phyloP scores from a whole-genome alignment of 1,140 invertebrate species.

The Heliconius eleuchia region DNA sequence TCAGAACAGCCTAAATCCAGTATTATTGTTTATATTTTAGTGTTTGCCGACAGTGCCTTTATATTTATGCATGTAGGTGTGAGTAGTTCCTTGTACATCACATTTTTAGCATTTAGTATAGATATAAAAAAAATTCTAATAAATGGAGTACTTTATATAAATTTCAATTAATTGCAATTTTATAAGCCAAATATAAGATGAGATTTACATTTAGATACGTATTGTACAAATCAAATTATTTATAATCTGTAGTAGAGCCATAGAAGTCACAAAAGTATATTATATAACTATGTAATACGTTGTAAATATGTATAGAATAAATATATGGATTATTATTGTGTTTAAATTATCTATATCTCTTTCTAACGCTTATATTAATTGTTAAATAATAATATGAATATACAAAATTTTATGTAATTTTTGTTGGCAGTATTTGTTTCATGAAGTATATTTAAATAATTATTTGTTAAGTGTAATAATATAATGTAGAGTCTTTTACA shows the following conservation, averaged over 20 bases:
- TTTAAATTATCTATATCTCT: constrained; percentile 11
- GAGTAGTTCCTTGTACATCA: constrained; percentile 33
- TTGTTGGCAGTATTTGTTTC: constrained; percentile 8
- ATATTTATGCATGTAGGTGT: constrained; percentile 17
- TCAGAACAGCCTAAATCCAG: constrained; percentile 43
- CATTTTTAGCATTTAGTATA: constrained; percentile 24
- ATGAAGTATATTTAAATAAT: background rate
- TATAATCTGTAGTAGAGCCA: constrained; percentile 7
- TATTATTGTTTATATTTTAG: constrained; percentile 47
- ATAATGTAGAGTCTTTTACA: background rate
- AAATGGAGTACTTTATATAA: constrained; percentile 7
- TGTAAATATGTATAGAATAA: constrained; percentile 15
- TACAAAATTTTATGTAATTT: background rate
- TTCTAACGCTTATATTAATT: constrained; percentile 10
- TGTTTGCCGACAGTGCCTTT: constrained; percentile 35
- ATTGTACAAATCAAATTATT: constrained; percentile 12
- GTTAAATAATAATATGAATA: constrained; percentile 2
- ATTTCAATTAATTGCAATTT: constrained; percentile 7
- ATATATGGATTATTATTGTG: background rate
- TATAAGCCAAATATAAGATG: constrained; percentile 12
- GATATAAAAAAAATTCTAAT: background rate
- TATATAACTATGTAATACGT: background rate
- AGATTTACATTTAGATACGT: constrained; percentile 1
- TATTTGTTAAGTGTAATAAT: background rate
- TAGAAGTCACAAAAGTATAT: constrained; percentile 10